Evolutionary conservation across 30 jellyfish, hydroid and myxozoan genomes (phyloP).

Genomic region (Morbakka virulenta): DNA sequence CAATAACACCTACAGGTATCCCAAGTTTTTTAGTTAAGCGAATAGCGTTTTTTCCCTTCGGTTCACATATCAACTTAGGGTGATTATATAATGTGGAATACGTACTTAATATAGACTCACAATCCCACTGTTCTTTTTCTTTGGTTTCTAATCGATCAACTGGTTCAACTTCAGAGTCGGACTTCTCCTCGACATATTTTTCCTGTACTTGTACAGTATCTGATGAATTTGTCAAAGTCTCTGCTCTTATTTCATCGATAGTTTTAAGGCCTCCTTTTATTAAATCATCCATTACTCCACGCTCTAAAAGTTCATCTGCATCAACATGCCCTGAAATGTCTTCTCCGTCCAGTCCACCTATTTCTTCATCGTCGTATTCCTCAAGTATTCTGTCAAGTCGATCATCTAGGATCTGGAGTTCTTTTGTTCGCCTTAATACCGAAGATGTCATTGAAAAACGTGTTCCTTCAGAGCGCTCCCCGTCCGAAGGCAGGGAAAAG

Average conservation of each 20-base stretch:
- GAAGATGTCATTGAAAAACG: constrained; percentile 96
- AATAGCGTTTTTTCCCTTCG: constrained; percentile 27
- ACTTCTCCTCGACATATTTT: constrained; percentile 23
- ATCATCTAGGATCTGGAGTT: constrained; percentile 63
- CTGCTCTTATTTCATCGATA: neutral
- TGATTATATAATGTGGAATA: constrained; percentile 85
- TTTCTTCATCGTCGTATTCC: constrained; percentile 85
- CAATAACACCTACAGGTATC: constrained; percentile 84
- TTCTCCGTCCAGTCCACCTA: constrained; percentile 83
- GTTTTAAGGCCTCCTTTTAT: constrained; percentile 5
- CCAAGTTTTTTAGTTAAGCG: constrained; percentile 56
- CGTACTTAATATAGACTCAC: constrained; percentile 90
- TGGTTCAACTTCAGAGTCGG: constrained; percentile 34
- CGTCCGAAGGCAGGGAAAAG: constrained; percentile 68
- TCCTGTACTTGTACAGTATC: neutral
- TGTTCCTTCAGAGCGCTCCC: constrained; percentile 76
- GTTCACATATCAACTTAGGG: constrained; percentile 70
- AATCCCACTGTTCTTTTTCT: constrained; percentile 84
- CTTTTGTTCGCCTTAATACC: constrained; percentile 81
- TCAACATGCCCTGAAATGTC: constrained; percentile 25
- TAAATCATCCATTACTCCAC: constrained; percentile 65
- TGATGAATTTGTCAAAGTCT: neutral
- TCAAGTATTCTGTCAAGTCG: constrained; percentile 82
- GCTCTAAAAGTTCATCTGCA: constrained; percentile 44
- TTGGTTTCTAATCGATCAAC: constrained; percentile 40